Conservation (phyloP, 2,113 vertebrate genomes). For the Nibea albiflora region DNA sequence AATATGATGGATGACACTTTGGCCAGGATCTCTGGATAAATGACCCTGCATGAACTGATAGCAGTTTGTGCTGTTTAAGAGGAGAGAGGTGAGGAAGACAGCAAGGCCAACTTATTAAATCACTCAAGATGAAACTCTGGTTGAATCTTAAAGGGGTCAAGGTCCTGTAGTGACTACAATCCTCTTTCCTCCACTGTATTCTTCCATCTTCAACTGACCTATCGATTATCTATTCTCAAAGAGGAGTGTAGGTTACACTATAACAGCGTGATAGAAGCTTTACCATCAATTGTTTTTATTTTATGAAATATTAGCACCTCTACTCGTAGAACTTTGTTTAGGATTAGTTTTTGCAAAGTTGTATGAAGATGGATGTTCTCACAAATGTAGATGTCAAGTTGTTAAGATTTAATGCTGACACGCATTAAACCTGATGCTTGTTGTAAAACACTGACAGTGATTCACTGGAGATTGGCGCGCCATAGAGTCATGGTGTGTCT, state of each 20-base stretch:
- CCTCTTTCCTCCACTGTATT: neutral
- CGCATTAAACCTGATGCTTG: neutral
- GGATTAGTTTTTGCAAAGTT: neutral
- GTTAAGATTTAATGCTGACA: constrained; percentile 4
- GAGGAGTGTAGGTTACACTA: neutral
- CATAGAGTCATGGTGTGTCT: neutral
- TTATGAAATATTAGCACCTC: neutral
- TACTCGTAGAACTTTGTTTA: neutral
- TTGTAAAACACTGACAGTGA: neutral
- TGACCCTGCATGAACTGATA: neutral
- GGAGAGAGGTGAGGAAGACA: constrained; percentile 11
- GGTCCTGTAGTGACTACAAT: neutral
- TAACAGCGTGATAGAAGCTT: neutral
- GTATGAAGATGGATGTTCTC: neutral
- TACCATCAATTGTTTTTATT: too few species aligned
- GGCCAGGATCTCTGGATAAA: constrained; percentile 6
- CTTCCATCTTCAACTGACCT: neutral
- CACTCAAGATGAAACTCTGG: constrained; percentile 4
- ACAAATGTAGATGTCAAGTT: neutral
- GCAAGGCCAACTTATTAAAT: constrained; percentile 27
- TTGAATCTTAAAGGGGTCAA: neutral
- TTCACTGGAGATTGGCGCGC: neutral
- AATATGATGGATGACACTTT: constrained; percentile 48
- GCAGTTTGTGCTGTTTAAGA: constrained; percentile 3
- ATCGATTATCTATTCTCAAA: constrained; percentile 27